phyloP scores from a whole-genome alignment of 1,140 invertebrate genomes.

The Ceratina australensis region DNA sequence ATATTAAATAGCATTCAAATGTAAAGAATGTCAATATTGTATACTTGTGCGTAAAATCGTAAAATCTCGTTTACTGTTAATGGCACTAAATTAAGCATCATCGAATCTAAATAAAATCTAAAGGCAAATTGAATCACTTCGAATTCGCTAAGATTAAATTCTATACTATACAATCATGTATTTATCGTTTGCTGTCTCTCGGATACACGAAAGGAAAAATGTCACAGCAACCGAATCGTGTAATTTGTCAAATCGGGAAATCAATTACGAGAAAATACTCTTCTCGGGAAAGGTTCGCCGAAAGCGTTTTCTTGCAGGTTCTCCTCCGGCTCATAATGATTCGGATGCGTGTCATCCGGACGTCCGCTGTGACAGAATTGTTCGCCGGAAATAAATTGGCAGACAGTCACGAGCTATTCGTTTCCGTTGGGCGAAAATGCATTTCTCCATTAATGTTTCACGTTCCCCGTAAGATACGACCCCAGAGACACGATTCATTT shows the following conservation, averaged over 20 bases:
- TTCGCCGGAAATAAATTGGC: slow-evolving; percentile 74
- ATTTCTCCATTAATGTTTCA: slow-evolving; percentile 77
- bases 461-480: slow-evolving; percentile 73
- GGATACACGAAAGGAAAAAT: not conserved
- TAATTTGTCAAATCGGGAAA: slow-evolving; percentile 25
- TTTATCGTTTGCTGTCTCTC: too few relatives aligned
- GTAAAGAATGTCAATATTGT: too few relatives aligned
- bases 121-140: too few relatives aligned
- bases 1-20: too few relatives aligned
- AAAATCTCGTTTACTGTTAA: too few relatives aligned
- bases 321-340: slow-evolving; percentile 31
- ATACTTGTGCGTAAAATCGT: too few relatives aligned
- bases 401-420: slow-evolving; percentile 70
- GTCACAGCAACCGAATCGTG: not conserved
- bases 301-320: not conserved
- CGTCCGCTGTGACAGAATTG: slow-evolving; percentile 66
- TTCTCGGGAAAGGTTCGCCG: not conserved
- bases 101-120: too few relatives aligned
- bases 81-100: too few relatives aligned
- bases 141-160: too few relatives aligned
- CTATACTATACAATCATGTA: too few relatives aligned
- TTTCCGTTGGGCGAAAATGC: slow-evolving; percentile 73
- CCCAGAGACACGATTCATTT: slow-evolving; percentile 76
- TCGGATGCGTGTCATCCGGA: slow-evolving; percentile 39
- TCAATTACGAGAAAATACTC: slow-evolving; percentile 15